These are phyloP conservation scores for Troides oblongomaculatus DNA, from an alignment of 2,888 invertebrate species.

Conservation along the genomic window DNA sequence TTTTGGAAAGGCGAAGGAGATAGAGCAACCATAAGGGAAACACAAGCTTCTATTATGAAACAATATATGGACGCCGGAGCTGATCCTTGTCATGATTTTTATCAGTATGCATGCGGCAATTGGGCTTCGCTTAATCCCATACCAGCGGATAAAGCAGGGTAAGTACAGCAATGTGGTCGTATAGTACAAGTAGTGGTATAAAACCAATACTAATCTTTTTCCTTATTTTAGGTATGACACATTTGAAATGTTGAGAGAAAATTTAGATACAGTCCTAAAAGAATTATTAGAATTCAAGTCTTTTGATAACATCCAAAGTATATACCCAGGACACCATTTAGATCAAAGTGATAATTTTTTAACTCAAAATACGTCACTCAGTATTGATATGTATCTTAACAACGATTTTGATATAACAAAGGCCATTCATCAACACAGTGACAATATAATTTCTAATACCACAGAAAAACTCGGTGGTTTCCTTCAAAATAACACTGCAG, in stretches of 20 bases:
- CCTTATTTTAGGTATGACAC: conserved; percentile 84
- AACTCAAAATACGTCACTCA: conserved; percentile 33
- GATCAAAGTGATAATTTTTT: conserved; percentile 55
- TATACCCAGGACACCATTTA: conserved; percentile 63
- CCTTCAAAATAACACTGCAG: conserved; percentile 43
- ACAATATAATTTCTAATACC: conserved; percentile 25
- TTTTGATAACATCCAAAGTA: conserved; percentile 48
- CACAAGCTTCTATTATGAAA: conserved; percentile 86
- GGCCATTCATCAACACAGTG: conserved; percentile 3
- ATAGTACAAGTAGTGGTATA: not conserved
- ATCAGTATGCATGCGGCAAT: conserved; percentile 91
- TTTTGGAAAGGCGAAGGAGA: conserved; percentile 82
- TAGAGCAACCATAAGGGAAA: conserved; percentile 76
- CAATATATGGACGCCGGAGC: conserved; percentile 86
- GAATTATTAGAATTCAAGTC: conserved; percentile 82
- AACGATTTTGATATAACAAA: not conserved
- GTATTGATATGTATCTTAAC: not conserved
- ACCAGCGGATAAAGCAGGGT: conserved; percentile 91
- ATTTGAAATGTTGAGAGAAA: conserved; percentile 93
- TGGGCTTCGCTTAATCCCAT: conserved; percentile 92
- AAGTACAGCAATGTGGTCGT: conserved; percentile 33
- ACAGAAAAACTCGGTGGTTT: conserved; percentile 30
- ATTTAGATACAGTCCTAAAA: conserved; percentile 84
- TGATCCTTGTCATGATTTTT: conserved; percentile 91
- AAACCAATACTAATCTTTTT: not conserved